Conservation (phyloP, 1,140 invertebrate genomes). For the Dendroctonus ponderosae region DNA sequence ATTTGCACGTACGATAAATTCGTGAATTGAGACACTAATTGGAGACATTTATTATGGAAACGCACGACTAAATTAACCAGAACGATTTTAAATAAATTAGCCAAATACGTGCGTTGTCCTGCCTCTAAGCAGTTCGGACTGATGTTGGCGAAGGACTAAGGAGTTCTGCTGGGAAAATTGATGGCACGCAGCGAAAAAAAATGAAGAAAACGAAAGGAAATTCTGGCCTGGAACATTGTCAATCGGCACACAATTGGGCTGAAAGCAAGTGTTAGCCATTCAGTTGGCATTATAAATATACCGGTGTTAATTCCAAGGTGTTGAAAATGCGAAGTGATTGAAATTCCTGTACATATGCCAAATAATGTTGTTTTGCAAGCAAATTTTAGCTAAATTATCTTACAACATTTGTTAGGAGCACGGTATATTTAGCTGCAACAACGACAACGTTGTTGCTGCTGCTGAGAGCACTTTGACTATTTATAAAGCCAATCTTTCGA, state of each 20-base stretch:
- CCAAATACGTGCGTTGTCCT: background rate
- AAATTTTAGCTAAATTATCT: constrained; percentile 13
- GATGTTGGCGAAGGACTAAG: no score
- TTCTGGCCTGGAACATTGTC: no score
- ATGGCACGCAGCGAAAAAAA: no score
- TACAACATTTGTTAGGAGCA: constrained; percentile 4
- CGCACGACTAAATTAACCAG: constrained; percentile 30
- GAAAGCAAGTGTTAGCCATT: no score
- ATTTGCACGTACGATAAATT: constrained; percentile 36
- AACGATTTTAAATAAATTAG: constrained; percentile 30
- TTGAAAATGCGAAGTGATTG: constrained; percentile 17
- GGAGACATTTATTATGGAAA: constrained; percentile 32
- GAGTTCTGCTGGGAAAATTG: no score
- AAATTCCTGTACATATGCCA: constrained; percentile 29
- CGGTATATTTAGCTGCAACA: constrained; percentile 1
- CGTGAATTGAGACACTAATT: constrained; percentile 33
- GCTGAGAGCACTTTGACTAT: no score
- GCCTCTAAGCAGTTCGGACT: no score
- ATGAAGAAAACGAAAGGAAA: no score
- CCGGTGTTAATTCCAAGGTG: constrained; percentile 21
- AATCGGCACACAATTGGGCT: no score
- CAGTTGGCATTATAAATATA: background rate
- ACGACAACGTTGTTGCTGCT: background rate
- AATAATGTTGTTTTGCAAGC: constrained; percentile 30
- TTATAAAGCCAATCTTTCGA: no score